phyloP scores from a whole-genome alignment of 2,888 invertebrate genomes.

The Drosophila mayaguana region DNA sequence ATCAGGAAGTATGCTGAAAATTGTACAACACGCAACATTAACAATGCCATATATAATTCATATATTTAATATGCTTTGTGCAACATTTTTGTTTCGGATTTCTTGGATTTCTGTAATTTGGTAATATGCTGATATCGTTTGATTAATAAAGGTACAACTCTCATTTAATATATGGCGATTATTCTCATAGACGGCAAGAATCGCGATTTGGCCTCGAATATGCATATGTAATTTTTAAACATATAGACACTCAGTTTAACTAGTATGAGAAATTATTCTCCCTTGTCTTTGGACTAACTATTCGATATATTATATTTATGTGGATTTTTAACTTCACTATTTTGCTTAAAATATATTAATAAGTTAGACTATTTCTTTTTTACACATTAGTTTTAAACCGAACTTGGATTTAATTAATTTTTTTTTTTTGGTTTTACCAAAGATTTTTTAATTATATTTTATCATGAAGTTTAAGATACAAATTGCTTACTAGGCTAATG shows the following conservation, averaged over 20 bases:
- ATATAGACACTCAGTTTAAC: slow-evolving; percentile 37
- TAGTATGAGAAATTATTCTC: slow-evolving; percentile 4
- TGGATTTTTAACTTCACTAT: background rate
- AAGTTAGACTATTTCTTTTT: background rate
- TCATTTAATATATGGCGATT: slow-evolving; percentile 47
- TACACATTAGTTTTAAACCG: background rate
- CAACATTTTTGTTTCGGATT: slow-evolving; percentile 55
- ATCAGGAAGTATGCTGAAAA: slow-evolving; percentile 37
- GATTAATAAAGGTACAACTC: slow-evolving; percentile 75
- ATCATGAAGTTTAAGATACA: slow-evolving; percentile 9
- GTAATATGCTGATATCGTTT: slow-evolving; percentile 33
- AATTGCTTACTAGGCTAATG: background rate
- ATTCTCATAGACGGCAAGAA: slow-evolving; percentile 27
- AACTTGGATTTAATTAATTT: slow-evolving; percentile 9
- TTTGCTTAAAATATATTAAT: slow-evolving; percentile 8
- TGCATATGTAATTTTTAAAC: slow-evolving; percentile 20
- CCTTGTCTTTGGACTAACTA: slow-evolving; percentile 36
- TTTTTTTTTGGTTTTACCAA: slow-evolving; percentile 50
- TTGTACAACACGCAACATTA: slow-evolving; percentile 54
- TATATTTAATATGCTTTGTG: slow-evolving; percentile 11
- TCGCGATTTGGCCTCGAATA: slow-evolving; percentile 47
- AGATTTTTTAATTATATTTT: background rate
- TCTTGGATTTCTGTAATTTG: slow-evolving; percentile 29
- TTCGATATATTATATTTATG: slow-evolving; percentile 1
- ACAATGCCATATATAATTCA: slow-evolving; percentile 38